Evolutionary conservation across 2,797 vertebrate species (phyloP).

Genomic region (Cyprinella venusta): DNA sequence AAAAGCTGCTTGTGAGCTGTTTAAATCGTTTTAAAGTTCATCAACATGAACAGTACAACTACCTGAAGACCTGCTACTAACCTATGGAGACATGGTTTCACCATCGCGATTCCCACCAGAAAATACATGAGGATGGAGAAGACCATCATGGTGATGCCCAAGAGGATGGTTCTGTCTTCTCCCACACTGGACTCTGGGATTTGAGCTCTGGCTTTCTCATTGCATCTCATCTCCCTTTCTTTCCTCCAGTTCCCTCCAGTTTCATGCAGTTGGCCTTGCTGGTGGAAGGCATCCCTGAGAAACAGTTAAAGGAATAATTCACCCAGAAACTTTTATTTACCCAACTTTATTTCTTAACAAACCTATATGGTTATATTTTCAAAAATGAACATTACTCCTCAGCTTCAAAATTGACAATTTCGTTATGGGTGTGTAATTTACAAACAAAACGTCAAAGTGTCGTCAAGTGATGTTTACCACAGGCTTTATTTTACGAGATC

Average conservation of each 20-base stretch:
- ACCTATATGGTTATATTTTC: no score
- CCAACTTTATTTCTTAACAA: background rate
- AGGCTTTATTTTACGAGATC: no score
- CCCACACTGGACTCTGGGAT: constrained; percentile 75
- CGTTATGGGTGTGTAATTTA: no score
- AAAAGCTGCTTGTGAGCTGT: no score
- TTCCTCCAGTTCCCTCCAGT: constrained; percentile 59
- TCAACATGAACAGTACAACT: background rate
- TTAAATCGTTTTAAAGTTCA: no score
- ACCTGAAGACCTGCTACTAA: constrained; percentile 61
- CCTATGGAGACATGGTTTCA: constrained; percentile 83
- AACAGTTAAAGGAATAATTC: background rate
- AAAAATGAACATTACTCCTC: no score
- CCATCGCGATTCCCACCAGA: constrained; percentile 77
- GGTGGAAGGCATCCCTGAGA: constrained; percentile 69
- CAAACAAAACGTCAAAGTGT: no score
- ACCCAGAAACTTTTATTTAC: background rate
- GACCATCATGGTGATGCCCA: constrained; percentile 84
- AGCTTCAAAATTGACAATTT: no score
- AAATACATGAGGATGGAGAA: constrained; percentile 87
- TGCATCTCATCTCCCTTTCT: constrained; percentile 47
- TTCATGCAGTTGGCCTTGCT: constrained; percentile 56
- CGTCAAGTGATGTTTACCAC: no score
- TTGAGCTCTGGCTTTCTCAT: constrained; percentile 65
- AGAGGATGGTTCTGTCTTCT: constrained; percentile 81